Percentiles rank a stretch among this genome's conserved stretches.
Conservation (phyloP, 2,113 vertebrate species). For the Pangasianodon gigas region DNA sequence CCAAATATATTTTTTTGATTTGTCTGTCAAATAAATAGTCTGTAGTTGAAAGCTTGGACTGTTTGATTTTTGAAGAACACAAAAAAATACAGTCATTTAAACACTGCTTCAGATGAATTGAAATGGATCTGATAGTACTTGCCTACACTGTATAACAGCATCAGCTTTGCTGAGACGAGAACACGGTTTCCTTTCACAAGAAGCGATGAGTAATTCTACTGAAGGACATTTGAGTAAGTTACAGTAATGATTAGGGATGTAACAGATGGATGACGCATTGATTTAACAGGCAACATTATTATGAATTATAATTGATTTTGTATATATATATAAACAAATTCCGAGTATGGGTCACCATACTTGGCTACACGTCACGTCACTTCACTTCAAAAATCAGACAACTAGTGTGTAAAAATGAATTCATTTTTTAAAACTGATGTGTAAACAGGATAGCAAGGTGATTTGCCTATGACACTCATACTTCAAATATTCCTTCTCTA, state of each 20-base stretch:
- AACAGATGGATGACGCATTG: background rate
- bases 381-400: background rate
- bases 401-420: background rate
- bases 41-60: conserved; percentile 63
- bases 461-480: background rate
- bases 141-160: background rate
- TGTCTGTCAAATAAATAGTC: conserved; percentile 77
- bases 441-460: background rate
- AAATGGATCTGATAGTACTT: background rate
- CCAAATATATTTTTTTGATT: conserved; percentile 74
- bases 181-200: background rate
- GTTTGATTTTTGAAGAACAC: background rate
- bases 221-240: background rate
- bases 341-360: too few species aligned
- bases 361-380: too few species aligned
- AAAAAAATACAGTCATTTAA: background rate
- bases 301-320: background rate
- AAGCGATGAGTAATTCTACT: background rate
- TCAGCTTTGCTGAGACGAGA: background rate
- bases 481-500: background rate
- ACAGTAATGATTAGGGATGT: background rate
- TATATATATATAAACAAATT: too few species aligned
- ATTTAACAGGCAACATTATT: background rate
- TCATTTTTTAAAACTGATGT: background rate
- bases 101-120: background rate